phyloP scores from a whole-genome alignment of 2,888 invertebrate species.

The Rhagophthalmus giganteus region DNA sequence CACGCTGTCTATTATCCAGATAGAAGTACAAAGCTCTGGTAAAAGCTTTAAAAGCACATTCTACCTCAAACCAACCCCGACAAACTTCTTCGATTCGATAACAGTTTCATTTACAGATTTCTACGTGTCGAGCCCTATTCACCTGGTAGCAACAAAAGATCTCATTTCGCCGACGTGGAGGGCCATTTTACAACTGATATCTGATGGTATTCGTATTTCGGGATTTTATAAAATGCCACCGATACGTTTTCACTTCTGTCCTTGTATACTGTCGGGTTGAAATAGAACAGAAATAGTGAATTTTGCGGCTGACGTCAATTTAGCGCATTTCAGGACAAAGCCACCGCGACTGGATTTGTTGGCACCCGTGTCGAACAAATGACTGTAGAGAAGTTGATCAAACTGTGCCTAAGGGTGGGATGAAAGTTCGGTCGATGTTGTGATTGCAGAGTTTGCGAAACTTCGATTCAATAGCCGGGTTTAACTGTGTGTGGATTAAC shows the following conservation, averaged over 20 bases:
- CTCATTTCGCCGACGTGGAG: slow-evolving; percentile 41
- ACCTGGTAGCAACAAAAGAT: slow-evolving; percentile 46
- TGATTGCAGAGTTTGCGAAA: slow-evolving; percentile 30
- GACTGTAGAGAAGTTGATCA: slow-evolving; percentile 55
- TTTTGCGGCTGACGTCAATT: slow-evolving; percentile 19
- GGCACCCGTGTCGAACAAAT: slow-evolving; percentile 58
- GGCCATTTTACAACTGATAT: slow-evolving; percentile 45
- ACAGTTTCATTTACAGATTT: slow-evolving; percentile 51
- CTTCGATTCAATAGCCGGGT: slow-evolving; percentile 20
- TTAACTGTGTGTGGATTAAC: slow-evolving; percentile 22
- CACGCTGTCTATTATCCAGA: neutral
- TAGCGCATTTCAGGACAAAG: slow-evolving; percentile 38
- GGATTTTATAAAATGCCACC: slow-evolving; percentile 20
- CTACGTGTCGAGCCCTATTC: slow-evolving; percentile 45
- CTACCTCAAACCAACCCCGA: slow-evolving; percentile 33
- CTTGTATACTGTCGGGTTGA: slow-evolving; percentile 1
- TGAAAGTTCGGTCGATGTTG: slow-evolving; percentile 35
- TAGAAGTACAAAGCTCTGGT: slow-evolving; percentile 9
- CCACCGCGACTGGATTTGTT: slow-evolving; percentile 54
- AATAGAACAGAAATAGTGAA: slow-evolving; percentile 5
- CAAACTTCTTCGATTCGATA: slow-evolving; percentile 39
- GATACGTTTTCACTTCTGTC: slow-evolving; percentile 4
- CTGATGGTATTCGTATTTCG: slow-evolving; percentile 41
- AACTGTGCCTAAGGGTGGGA: slow-evolving; percentile 46
- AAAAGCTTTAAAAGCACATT: slow-evolving; percentile 18